phyloP scores from a whole-genome alignment of 1,140 invertebrate species.

The Elymnias hypermnestra region DNA sequence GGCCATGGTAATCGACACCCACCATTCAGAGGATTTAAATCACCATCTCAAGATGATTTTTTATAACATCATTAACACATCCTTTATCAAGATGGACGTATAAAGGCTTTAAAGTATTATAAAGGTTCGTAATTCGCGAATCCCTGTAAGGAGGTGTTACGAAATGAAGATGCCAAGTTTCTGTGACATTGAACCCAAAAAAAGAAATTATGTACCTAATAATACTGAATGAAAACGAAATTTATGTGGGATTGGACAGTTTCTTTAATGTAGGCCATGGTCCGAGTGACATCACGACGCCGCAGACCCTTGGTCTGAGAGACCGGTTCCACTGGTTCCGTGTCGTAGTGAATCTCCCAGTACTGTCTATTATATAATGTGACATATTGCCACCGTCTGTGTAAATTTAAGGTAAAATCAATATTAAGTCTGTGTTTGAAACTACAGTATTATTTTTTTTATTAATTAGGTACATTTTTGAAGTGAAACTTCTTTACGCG shows the following conservation, averaged over 20 bases:
- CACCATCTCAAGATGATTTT: too few species aligned
- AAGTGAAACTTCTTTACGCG: too few species aligned
- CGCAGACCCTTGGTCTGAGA: slow-evolving; percentile 2
- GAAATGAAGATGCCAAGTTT: slow-evolving; percentile 5
- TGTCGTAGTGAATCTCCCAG: not conserved
- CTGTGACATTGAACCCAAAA: slow-evolving; percentile 3
- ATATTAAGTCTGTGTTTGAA: not conserved
- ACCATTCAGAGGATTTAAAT: too few species aligned
- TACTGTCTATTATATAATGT: not conserved
- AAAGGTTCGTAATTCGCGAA: slow-evolving; percentile 2
- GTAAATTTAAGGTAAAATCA: not conserved
- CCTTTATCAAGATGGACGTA: not conserved
- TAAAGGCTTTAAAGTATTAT: not conserved
- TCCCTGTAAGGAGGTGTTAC: not conserved
- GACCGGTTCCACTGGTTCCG: not conserved
- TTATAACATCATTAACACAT: slow-evolving; percentile 3
- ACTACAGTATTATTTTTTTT: too few species aligned
- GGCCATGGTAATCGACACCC: too few species aligned
- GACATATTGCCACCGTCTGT: not conserved
- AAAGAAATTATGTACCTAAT: slow-evolving; percentile 2
- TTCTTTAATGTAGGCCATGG: slow-evolving; percentile 22
- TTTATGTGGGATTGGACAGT: slow-evolving; percentile 19
- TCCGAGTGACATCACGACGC: slow-evolving; percentile 21
- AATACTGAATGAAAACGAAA: slow-evolving; percentile 21
- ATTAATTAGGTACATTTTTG: not conserved